phyloP scores from a whole-genome alignment of 2,888 invertebrate genomes.

The Nysson spinosus region DNA sequence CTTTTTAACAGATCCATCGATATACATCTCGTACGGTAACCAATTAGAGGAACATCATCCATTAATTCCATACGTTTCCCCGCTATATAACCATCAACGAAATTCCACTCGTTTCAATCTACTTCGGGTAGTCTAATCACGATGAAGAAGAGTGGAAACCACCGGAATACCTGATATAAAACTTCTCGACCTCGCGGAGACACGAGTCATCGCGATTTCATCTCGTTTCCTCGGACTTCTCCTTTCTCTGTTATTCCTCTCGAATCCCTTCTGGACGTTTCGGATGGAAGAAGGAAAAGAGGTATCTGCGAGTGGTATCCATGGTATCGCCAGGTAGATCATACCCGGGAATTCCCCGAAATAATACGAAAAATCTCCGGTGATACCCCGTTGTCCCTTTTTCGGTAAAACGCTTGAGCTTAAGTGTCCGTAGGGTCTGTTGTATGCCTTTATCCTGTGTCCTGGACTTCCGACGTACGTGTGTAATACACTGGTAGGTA shows the following conservation, averaged over 20 bases:
- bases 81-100: no score
- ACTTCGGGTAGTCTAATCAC: no score
- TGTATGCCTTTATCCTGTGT: neutral
- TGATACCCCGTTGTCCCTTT: conserved; percentile 16
- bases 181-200: conserved; percentile 28
- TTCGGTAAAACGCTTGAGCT: conserved; percentile 25
- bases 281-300: conserved; percentile 30
- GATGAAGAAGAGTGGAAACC: no score
- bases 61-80: no score
- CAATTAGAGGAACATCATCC: no score
- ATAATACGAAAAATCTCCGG: conserved; percentile 55
- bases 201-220: conserved; percentile 58
- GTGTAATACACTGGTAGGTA: conserved; percentile 23
- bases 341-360: conserved; percentile 51
- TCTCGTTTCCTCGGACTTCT: conserved; percentile 28
- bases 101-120: no score
- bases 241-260: conserved; percentile 32
- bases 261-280: neutral
- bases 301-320: no score
- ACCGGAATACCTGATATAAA: no score
- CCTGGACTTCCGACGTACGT: conserved; percentile 12
- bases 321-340: conserved; percentile 52
- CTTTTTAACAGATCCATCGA: neutral
- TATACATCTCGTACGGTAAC: no score
- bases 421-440: no score